Evolutionary conservation across 2,888 invertebrate species (phyloP), one percentile per base, ranked within the genome.

Genomic region (Aethes cnicana): DNA sequence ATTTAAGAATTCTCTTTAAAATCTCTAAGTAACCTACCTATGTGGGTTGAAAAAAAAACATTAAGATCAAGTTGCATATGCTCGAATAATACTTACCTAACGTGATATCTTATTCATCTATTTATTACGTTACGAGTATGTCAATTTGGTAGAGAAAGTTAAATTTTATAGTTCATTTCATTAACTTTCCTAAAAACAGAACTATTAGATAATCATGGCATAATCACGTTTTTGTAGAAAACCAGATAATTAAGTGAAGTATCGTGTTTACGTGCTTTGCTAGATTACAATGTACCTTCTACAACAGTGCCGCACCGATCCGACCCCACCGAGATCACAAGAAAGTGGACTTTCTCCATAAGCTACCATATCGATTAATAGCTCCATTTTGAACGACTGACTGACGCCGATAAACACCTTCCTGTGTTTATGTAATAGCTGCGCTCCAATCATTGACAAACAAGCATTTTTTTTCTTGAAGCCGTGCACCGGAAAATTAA

Each of bases 281-380:
- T 46, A 46, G 44, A 59, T 62, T 61, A 55, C 50, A 57, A 47
- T 58, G n/a, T n/a, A n/a, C n/a, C n/a, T n/a, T n/a, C 66, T 66
- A 69, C 56, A 60, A 59, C 62, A 62, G 60, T 66, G 61, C 61
- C 71, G 65, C 75, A 67, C 66, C 60, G 59, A 59, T 64, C 64
- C 63, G 65, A 67, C 66, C 66, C 66, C 63, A 46, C 62, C 55
- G 60, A 66, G 72, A 74, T 71, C 67, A 66, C 67, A 78, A 77
- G 86, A 54, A 54, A 54, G 54, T 54, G 54, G 39, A 54, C 54
- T 54, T 54, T 54, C 54, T 54, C 54, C 33, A 32, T 44, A 42
- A 54, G 25, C 49, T 25, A 48, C 43, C 48, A 43, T 48, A 48
- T 49, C 54, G 42, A 11, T 26, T 46, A 17, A 47, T 28, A 25